Percentiles rank a stretch among this genome's conserved stretches.
phyloP scores from a whole-genome alignment of 2,797 vertebrate genomes.

The Neoniphon sammara region DNA sequence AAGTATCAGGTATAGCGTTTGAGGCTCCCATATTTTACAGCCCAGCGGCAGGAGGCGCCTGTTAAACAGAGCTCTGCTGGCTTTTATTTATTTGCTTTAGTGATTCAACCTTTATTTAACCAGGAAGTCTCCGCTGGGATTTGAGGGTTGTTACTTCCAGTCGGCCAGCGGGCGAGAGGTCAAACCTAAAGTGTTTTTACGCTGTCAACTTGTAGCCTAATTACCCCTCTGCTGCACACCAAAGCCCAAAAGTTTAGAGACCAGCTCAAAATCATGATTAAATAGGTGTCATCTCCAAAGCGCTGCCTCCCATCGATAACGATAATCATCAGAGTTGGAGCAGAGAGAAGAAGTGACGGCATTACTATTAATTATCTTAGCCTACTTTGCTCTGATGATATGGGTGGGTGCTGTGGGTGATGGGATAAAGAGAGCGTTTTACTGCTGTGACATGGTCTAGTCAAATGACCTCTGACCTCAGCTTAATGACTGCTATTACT shows the following conservation, averaged over 20 bases:
- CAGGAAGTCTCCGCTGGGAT: slow-evolving; percentile 53
- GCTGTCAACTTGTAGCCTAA: slow-evolving; percentile 65
- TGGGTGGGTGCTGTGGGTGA: slow-evolving; percentile 29
- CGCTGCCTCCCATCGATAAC: slow-evolving; percentile 52
- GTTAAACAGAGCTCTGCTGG: slow-evolving; percentile 27
- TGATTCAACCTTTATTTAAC: slow-evolving; percentile 32
- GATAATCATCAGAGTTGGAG: slow-evolving; percentile 47
- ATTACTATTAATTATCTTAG: slow-evolving; percentile 61
- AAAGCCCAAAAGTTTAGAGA: slow-evolving; percentile 36
- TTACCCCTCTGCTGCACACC: slow-evolving; percentile 45
- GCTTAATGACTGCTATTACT: slow-evolving; percentile 17
- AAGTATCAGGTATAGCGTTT: not conserved
- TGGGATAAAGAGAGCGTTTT: slow-evolving; percentile 48
- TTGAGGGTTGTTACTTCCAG: slow-evolving; percentile 48
- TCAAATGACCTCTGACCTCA: slow-evolving; percentile 31
- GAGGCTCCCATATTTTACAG: slow-evolving; percentile 21
- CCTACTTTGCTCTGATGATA: slow-evolving; percentile 47
- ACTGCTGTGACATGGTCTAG: slow-evolving; percentile 27
- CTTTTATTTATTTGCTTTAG: slow-evolving; percentile 57
- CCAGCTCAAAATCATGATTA: slow-evolving; percentile 51
- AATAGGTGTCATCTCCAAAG: slow-evolving; percentile 47
- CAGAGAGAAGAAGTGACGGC: slow-evolving; percentile 31
- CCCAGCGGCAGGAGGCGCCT: slow-evolving; percentile 22
- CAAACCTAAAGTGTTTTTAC: slow-evolving; percentile 61
- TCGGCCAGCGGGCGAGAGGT: slow-evolving; percentile 50